Evolutionary conservation across 2,113 vertebrate genomes (phyloP).

Genomic region (Choloepus hoffmanni): DNA sequence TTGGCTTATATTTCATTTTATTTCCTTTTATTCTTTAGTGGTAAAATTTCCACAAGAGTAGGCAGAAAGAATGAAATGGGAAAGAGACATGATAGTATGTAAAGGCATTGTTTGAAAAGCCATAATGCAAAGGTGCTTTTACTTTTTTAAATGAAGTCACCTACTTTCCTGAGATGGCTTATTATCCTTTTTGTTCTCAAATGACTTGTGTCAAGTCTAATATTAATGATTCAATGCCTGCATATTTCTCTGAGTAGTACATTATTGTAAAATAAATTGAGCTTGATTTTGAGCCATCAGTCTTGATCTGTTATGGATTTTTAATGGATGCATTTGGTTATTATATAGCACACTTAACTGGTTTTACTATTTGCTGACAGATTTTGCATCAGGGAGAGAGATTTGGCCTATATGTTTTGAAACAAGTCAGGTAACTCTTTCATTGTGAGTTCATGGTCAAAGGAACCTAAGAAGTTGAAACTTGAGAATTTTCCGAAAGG

Average conservation of each 20-base stretch:
- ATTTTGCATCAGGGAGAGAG: constrained; percentile 75
- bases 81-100: background rate
- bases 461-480: constrained; percentile 4
- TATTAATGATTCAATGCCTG: background rate
- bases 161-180: background rate
- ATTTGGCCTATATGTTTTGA: constrained; percentile 75
- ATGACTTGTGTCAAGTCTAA: background rate
- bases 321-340: constrained; percentile 81
- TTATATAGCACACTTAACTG: constrained; percentile 80
- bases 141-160: background rate
- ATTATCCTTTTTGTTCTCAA: background rate
- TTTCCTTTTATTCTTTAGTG: background rate
- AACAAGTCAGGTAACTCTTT: constrained; percentile 3
- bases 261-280: background rate
- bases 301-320: constrained; percentile 63
- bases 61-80: background rate
- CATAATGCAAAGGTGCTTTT: background rate
- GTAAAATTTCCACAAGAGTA: background rate
- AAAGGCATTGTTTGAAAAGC: background rate
- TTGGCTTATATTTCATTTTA: background rate
- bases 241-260: background rate
- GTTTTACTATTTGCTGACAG: constrained; percentile 81
- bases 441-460: background rate
- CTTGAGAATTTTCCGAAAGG: constrained; percentile 50
- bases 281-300: constrained; percentile 49